Evolutionary conservation across 1,140 invertebrate genomes (phyloP).

Genomic region (Monomorium pharaonis): DNA sequence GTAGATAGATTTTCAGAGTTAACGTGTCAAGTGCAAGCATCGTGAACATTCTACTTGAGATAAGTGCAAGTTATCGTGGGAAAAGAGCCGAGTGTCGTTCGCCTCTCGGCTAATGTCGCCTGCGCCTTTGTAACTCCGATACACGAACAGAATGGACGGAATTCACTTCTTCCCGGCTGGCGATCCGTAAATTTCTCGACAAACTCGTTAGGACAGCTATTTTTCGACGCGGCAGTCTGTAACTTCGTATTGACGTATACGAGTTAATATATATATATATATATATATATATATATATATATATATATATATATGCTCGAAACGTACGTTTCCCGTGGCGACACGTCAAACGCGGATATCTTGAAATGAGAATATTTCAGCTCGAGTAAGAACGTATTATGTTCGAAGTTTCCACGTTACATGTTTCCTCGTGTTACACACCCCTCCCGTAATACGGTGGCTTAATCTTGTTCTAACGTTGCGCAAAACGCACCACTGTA

Average conservation of each 20-base stretch:
- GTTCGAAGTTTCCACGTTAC: constrained; percentile 14
- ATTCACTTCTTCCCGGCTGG: neutral
- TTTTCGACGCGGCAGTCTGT: constrained; percentile 11
- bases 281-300: neutral
- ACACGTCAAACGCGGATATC: constrained; percentile 10
- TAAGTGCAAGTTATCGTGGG: neutral
- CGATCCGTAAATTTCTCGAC: neutral
- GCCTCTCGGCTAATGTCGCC: neutral
- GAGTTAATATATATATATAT: neutral
- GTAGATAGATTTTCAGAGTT: neutral
- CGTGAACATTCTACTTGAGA: constrained; percentile 6
- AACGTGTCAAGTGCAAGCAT: neutral
- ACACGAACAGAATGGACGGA: neutral
- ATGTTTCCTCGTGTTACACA: neutral
- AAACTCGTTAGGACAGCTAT: neutral
- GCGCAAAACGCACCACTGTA: neutral
- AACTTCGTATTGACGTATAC: neutral
- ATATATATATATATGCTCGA: neutral
- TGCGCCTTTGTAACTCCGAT: neutral
- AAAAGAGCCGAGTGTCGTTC: neutral
- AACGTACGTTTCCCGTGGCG: neutral
- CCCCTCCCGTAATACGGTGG: neutral
- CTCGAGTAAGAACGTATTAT: constrained; percentile 1
- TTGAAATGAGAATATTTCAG: constrained; percentile 23
- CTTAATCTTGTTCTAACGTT: neutral